Conservation (phyloP, 2,797 vertebrate genomes). For the Heliangelus exortis region DNA sequence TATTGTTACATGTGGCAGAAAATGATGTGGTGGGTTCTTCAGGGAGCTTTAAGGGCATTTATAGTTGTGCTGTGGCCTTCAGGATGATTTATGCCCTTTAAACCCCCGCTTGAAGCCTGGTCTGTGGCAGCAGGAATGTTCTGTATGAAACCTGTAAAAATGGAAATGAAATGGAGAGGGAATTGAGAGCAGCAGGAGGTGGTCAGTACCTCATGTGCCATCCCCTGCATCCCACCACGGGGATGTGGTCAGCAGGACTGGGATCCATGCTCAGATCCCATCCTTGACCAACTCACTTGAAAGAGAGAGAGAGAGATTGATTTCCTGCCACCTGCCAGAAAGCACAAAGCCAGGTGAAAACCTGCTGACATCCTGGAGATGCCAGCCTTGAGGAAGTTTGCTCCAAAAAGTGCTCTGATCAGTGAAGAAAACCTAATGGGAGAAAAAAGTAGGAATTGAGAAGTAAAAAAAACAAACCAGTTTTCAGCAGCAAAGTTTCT, state of each 20-base stretch:
- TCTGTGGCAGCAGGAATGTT: background rate
- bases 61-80: background rate
- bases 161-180: background rate
- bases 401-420: background rate
- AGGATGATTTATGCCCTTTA: rapidly evolving
- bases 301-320: background rate
- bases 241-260: background rate
- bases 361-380: background rate
- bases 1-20: background rate
- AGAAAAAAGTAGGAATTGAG: background rate
- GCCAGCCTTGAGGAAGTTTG: background rate
- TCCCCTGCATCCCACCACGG: background rate
- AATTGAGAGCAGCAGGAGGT: background rate
- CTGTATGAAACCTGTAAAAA: background rate
- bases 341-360: background rate
- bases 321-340: background rate
- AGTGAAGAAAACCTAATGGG: background rate
- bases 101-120: background rate
- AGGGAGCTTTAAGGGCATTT: background rate
- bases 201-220: background rate
- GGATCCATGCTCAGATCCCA: rapidly evolving
- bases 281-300: background rate
- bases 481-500: background rate
- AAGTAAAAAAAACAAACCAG: background rate
- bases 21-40: background rate